A percentile compares a stretch with the other conserved stretches of the same genome.
Conservation (phyloP, 2,888 invertebrate genomes). For the Hydroisotoma schaefferi region DNA sequence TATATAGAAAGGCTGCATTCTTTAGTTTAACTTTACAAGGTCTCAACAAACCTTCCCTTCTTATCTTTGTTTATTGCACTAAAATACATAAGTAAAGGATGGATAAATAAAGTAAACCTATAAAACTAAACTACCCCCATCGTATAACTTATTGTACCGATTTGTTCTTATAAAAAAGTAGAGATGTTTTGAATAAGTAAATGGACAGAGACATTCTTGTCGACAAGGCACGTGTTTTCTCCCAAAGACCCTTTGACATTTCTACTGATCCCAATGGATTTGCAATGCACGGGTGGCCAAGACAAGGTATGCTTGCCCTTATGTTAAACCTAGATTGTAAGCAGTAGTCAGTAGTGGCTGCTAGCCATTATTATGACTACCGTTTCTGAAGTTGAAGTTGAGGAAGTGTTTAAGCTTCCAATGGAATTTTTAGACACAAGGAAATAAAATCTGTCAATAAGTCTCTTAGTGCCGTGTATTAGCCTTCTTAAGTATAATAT, state of each 20-base stretch:
- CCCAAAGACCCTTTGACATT: conserved; percentile 32
- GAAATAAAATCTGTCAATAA: conserved; percentile 38
- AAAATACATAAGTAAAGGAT: not conserved
- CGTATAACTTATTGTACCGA: too few species aligned
- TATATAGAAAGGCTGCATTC: too few species aligned
- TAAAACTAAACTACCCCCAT: too few species aligned
- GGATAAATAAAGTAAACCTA: too few species aligned
- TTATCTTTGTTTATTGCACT: not conserved
- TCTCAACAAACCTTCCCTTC: too few species aligned
- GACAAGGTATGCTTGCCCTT: too few species aligned
- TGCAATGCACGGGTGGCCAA: conserved; percentile 47
- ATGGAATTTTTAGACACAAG: conserved; percentile 11
- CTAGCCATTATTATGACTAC: too few species aligned
- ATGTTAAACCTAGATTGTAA: too few species aligned
- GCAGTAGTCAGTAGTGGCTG: too few species aligned
- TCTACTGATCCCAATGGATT: conserved; percentile 45
- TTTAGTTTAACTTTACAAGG: too few species aligned
- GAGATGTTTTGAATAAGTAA: conserved; percentile 3
- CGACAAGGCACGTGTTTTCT: conserved; percentile 29
- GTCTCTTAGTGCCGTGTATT: conserved; percentile 7
- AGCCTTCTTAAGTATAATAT: conserved; percentile 30
- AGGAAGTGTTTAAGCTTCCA: not conserved
- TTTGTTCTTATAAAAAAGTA: not conserved
- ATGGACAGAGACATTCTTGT: conserved; percentile 15
- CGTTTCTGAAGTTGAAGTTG: too few species aligned